A percentile compares a stretch with the other conserved stretches of the same genome.
Conservation (phyloP, 2,113 vertebrate species). For the Ictalurus furcatus region DNA sequence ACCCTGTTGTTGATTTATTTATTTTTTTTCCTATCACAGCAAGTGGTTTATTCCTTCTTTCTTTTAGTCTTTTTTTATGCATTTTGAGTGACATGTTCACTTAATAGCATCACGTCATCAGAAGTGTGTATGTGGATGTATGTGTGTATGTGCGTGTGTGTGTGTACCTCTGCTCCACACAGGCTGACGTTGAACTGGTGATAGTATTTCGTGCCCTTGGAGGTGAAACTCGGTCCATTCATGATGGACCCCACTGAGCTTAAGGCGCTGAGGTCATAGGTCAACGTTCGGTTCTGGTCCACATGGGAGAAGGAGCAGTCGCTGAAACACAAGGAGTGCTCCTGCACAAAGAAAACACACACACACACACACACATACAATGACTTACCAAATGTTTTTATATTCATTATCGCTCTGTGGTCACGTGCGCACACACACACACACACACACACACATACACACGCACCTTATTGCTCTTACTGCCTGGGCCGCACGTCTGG, state of each 20-base stretch:
- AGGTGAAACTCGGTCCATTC: slow-evolving; percentile 96
- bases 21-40: background rate
- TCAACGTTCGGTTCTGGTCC: slow-evolving; percentile 82
- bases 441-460: background rate
- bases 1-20: too few species aligned
- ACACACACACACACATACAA: slow-evolving; percentile 1
- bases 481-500: slow-evolving; percentile 87
- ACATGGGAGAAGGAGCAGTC: slow-evolving; percentile 84
- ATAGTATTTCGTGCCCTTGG: slow-evolving; percentile 95
- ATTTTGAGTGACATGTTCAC: background rate
- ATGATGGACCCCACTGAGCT: slow-evolving; percentile 82
- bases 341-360: slow-evolving; percentile 69
- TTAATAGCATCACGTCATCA: background rate
- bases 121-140: background rate
- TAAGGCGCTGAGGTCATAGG: slow-evolving; percentile 84
- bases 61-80: background rate
- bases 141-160: background rate
- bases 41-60: background rate
- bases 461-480: slow-evolving; percentile 84
- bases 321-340: slow-evolving; percentile 88
- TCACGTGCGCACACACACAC: background rate
- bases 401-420: background rate
- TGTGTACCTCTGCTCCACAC: slow-evolving; percentile 86
- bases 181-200: slow-evolving; percentile 96
- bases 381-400: background rate